These are phyloP conservation scores for Argyra leucocephala DNA, from an alignment of 2,888 invertebrate species.

Conservation along the genomic window DNA sequence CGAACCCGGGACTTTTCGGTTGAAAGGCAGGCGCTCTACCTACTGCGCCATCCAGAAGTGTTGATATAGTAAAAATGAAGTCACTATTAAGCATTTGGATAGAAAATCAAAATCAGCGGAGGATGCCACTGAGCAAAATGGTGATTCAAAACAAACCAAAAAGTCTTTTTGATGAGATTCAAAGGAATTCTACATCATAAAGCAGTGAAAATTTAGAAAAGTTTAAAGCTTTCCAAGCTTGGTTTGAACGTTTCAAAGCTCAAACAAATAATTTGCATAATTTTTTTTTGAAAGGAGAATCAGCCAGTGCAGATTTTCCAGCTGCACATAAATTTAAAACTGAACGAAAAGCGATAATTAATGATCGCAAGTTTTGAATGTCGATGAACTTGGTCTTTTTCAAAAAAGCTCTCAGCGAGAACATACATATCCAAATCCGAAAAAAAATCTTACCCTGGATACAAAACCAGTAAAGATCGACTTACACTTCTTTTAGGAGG, in stretches of 20 bases:
- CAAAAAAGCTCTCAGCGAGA: slow-evolving; percentile 14
- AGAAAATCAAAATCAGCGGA: slow-evolving; percentile 16
- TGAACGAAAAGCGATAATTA: slow-evolving; percentile 18
- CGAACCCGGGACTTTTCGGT: no score
- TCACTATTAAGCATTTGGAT: slow-evolving; percentile 17
- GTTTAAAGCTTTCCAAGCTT: slow-evolving; percentile 13
- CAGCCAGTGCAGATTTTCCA: slow-evolving; percentile 17
- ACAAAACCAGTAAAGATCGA: slow-evolving; percentile 14
- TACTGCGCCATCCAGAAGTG: no score
- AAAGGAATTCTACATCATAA: slow-evolving; percentile 14
- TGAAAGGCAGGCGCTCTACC: no score
- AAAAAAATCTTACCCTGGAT: slow-evolving; percentile 13
- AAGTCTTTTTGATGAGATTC: slow-evolving; percentile 17
- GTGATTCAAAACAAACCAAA: slow-evolving; percentile 16
- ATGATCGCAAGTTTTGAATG: slow-evolving; percentile 19
- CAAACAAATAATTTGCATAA: slow-evolving; percentile 15
- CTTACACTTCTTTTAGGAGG: slow-evolving; percentile 15
- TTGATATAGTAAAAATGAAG: slow-evolving; percentile 17
- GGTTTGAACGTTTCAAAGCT: slow-evolving; percentile 16
- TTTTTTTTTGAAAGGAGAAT: slow-evolving; percentile 15
- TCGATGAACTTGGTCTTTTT: slow-evolving; percentile 16
- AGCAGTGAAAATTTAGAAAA: slow-evolving; percentile 8
- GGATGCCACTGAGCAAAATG: slow-evolving; percentile 19
- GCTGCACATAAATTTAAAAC: slow-evolving; percentile 13
- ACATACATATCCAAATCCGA: slow-evolving; percentile 16